A percentile compares a stretch with the other conserved stretches of the same genome.
Evolutionary conservation across 2,797 vertebrate genomes (phyloP).

Genomic region (Danio tinwini): DNA sequence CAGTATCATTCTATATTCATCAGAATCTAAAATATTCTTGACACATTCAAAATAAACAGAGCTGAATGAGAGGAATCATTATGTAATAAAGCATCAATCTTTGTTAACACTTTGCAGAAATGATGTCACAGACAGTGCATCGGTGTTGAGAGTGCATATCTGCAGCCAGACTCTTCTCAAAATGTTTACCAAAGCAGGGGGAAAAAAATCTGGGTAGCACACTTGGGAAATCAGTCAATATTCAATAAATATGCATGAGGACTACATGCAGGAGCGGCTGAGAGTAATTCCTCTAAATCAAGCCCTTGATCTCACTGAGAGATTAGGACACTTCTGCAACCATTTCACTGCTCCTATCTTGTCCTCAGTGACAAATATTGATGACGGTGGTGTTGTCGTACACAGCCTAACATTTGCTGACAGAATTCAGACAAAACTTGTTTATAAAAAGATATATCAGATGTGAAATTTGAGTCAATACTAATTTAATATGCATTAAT

Average conservation of each 20-base stretch:
- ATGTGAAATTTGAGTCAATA: background rate
- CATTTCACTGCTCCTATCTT: conserved; percentile 18
- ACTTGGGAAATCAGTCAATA: conserved; percentile 52
- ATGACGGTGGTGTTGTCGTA: background rate
- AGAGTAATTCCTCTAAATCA: conserved; percentile 45
- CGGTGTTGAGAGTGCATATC: conserved; percentile 6
- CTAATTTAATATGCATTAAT: background rate
- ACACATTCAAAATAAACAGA: background rate
- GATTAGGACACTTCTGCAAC: conserved; percentile 30
- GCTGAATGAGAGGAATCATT: background rate
- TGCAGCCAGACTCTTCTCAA: conserved; percentile 22
- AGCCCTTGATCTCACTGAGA: conserved; percentile 41
- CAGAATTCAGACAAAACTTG: background rate
- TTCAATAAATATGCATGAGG: conserved; percentile 57
- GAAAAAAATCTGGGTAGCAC: conserved; percentile 31
- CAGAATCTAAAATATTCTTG: background rate
- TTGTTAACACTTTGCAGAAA: background rate
- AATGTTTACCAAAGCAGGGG: conserved; percentile 24
- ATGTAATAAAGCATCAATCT: background rate
- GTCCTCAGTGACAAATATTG: conserved; percentile 9
- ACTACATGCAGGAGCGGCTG: conserved; percentile 26
- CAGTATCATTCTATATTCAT: background rate
- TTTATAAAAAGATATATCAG: background rate
- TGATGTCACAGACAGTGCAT: background rate
- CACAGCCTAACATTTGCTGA: background rate